Base-by-base conservation (phyloP, 2,888 invertebrate species). In the Linnaemya tessellans region DNA sequence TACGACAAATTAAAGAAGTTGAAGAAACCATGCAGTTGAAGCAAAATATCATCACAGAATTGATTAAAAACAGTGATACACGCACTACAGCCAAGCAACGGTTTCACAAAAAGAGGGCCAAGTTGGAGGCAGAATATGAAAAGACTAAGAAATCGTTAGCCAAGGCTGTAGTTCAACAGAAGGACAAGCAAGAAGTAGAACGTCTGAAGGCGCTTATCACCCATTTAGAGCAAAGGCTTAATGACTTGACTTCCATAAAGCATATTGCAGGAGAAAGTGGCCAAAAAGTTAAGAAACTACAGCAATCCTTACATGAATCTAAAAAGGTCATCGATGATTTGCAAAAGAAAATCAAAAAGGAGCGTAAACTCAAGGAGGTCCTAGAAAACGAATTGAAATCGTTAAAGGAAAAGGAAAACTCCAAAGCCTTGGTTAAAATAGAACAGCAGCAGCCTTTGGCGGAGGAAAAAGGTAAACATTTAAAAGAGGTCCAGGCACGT, bases 291-390 rank as follows among this genome's bases (percentile, higher is more conserved):
- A 94, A 95, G 88, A 95, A 96, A 89, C 93, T 96, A 86, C 96
- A 96, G 90, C 95, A 94, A 84, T 96, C 96, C 88, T 92, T 97
- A 3, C 95, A 95, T 89, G 94, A 95, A 9, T 96, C 96, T 0
- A 96, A 95, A 89, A 96, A 96, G 89, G 95, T 96, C 90, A 94
- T 96, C 89, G 96, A 96, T 70, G 95, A 96, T 89, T 92, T 96
- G 65, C 95, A 95, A 90, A 95, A 95, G 89, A 95, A 95, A 89
- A 94, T 96, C 22, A 95, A 95, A 87, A 95, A 95, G 89, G 96
- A 97, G 88, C 96, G 96, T 87, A 96, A 96, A 89, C 93, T 95
- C 10, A 96, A 95, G 89, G 94, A 94, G 84, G 94, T 94, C 58
- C 93, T 96, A 87, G 96, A 96, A 90, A 92, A 93, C 80, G 96